Conservation (phyloP, 2,113 vertebrate genomes). For the Pardalotus punctatus region DNA sequence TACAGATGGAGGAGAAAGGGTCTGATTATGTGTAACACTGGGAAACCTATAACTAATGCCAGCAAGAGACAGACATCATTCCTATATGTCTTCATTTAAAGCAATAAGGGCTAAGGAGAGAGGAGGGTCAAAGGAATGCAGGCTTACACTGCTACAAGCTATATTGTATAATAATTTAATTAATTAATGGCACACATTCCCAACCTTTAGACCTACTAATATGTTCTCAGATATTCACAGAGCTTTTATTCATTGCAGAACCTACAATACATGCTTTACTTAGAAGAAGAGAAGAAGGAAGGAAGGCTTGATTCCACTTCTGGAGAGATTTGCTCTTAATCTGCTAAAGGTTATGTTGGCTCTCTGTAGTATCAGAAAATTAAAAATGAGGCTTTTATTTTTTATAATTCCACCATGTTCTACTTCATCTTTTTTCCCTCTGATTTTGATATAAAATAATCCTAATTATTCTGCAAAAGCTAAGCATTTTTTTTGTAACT, state of each 20-base stretch:
- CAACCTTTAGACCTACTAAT: constrained; percentile 59
- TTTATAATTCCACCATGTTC: background rate
- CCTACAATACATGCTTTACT: constrained; percentile 19
- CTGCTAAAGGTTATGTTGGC: constrained; percentile 49
- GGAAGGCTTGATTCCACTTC: constrained; percentile 45
- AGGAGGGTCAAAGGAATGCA: constrained; percentile 16
- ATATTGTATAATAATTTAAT: constrained; percentile 49
- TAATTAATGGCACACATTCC: constrained; percentile 45
- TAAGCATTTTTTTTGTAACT: background rate
- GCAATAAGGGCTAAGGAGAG: background rate
- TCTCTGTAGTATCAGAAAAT: constrained; percentile 41
- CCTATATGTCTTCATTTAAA: constrained; percentile 40
- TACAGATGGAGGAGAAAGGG: background rate
- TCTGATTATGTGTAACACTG: background rate
- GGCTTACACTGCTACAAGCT: constrained; percentile 21
- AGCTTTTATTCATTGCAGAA: constrained; percentile 51
- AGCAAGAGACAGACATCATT: background rate
- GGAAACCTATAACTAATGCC: background rate
- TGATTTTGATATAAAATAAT: constrained; percentile 7
- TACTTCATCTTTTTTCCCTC: background rate
- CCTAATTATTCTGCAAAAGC: constrained; percentile 21
- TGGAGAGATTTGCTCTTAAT: constrained; percentile 62
- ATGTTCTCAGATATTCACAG: constrained; percentile 37
- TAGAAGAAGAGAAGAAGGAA: constrained; percentile 12
- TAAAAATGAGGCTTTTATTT: constrained; percentile 39